Conservation (phyloP, 2,797 vertebrate species). For the Melanotaenia pygmaea region DNA sequence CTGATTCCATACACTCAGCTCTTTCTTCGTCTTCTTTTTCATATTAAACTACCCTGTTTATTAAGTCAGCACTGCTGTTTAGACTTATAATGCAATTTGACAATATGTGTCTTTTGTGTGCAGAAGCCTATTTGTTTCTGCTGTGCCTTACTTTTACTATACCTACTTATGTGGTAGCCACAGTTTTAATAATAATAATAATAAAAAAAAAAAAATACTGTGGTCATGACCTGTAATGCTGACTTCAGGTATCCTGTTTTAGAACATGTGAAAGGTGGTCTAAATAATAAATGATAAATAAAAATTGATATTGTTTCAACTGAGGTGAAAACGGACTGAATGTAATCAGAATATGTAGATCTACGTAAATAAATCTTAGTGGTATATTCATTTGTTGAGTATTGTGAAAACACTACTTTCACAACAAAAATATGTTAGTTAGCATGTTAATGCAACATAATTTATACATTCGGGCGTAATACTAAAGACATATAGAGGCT, state of each 20-base stretch:
- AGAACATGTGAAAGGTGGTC: neutral
- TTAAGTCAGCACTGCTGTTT: neutral
- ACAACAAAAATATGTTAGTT: neutral
- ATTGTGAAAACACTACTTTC: neutral
- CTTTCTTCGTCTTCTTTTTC: neutral
- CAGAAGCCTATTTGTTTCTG: neutral
- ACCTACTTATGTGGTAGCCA: constrained; percentile 20
- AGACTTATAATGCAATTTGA: neutral
- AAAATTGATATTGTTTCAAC: neutral
- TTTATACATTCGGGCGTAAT: too few relatives aligned
- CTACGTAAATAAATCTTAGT: neutral
- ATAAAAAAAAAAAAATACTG: neutral
- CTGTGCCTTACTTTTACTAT: neutral
- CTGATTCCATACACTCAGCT: neutral
- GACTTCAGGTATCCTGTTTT: constrained; percentile 4
- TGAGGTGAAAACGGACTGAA: neutral
- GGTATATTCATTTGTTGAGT: neutral
- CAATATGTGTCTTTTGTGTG: constrained; percentile 8
- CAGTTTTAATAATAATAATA: constrained; percentile 27
- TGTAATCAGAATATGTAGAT: neutral
- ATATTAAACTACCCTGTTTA: neutral
- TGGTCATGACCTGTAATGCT: constrained; percentile 11
- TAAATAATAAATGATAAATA: neutral
- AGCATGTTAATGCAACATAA: too few relatives aligned
- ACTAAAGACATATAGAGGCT: too few relatives aligned